Conservation (phyloP, 2,113 vertebrate species). For the Pelecanoides urinatrix region DNA sequence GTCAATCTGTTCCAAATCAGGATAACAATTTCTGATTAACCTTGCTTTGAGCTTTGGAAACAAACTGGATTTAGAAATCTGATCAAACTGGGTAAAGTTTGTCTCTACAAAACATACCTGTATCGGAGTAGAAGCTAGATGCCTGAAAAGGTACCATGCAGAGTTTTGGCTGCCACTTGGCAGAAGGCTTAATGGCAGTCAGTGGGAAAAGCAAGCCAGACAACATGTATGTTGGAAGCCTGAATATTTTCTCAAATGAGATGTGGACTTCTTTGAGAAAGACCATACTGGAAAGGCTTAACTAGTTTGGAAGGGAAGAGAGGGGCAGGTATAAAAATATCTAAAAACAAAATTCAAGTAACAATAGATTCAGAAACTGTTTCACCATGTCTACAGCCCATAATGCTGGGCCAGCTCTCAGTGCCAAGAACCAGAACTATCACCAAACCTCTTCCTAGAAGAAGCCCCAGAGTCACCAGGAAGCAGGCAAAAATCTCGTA, state of each 20-base stretch:
- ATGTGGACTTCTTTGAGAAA: neutral
- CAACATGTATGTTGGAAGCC: accelerated
- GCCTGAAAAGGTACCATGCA: neutral
- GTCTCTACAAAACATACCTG: neutral
- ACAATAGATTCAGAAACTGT: neutral
- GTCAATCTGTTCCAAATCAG: neutral
- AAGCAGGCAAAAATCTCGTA: neutral
- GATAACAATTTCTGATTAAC: neutral
- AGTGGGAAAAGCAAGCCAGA: neutral
- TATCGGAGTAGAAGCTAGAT: neutral
- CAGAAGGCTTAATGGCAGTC: neutral
- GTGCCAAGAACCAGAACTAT: neutral
- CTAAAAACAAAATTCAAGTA: neutral
- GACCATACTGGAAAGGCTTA: neutral
- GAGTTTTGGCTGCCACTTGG: neutral
- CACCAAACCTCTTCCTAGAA: neutral
- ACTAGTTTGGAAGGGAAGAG: neutral
- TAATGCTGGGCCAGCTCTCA: neutral
- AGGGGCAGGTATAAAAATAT: neutral
- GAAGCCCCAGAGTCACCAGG: neutral
- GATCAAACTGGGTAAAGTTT: neutral
- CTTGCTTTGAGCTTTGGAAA: neutral
- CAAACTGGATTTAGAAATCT: neutral
- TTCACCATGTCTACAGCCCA: neutral
- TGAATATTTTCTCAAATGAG: neutral